Base-by-base conservation (phyloP, 2,113 vertebrate genomes). In the Chascanopsetta lugubris region DNA sequence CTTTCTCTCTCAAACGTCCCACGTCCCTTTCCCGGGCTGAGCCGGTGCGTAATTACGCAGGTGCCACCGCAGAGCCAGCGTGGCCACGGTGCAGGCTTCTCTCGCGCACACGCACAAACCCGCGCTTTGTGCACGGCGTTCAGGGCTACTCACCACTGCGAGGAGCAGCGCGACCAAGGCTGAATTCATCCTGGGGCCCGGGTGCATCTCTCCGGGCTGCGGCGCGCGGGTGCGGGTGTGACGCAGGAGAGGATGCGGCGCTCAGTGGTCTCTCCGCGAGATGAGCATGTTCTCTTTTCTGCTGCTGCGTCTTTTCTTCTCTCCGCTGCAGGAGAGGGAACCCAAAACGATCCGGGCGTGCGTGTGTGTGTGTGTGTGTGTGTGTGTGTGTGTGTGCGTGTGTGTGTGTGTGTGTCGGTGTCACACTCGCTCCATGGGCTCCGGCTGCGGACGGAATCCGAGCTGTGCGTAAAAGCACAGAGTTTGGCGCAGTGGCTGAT, bases 61-160 rank as follows among this genome's bases (percentile, higher is more conserved):
- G 49, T 69, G 71, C 36, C 10, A 24, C n/a, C 29, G 25, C 59
- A 21, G 10, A 50, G 26, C n/a, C n/a, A n/a, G n/a, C 40, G 36
- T 4, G 17, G 21, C n/a, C n/a, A n/a, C n/a, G n/a, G n/a, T n/a
- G n/a, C 17, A 42, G 15, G 45, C 32, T 27, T 36, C 15, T 25
- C 6, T 17, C 47, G 7, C 18, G 30, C 36, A 51, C 25, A 60
- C 9, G 49, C 4, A n/a, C n/a, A n/a, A 47, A 48, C 27, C 18
- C 26, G 43, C 29, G 13, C 20, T 24, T 24, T 27, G 9, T n/a
- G n/a, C n/a, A 51, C 40, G 53, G n/a, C 4, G 3, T 1, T 32
- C 65, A 24, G 51, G 27, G n/a, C 17, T 34, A 91, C 90, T 91
- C 71, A 92, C 91, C 91, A 82, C 57, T 74, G 80, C 87, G 5